Evolutionary conservation across 2,797 vertebrate genomes (phyloP), one percentile per base, ranked within the genome.

Genomic region (Leptodactylus fallax): DNA sequence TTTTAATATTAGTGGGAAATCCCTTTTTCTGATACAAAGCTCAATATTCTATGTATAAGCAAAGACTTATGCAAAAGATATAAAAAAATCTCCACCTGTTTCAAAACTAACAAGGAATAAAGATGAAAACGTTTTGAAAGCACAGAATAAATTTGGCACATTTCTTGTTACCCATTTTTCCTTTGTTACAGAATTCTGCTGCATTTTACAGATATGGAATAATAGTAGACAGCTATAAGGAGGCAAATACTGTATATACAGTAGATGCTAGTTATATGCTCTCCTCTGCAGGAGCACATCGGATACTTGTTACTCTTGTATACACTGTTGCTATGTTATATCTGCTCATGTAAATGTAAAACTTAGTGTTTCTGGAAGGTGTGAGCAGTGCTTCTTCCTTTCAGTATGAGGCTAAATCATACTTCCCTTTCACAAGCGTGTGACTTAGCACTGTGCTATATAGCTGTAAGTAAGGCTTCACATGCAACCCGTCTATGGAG

Each of bases 341-440:
- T 47, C 45, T 23, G 27, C 69, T 55, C 10, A 78, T 23, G 36
- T 55, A 77, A 45, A 74, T 76, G 36, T 60, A 12, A 63, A 58
- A 61, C 25, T 63, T 72, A 9, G 81, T 78, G n/a, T 74, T 4
- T 79, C 36, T 86, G 85, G 85, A 79, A 77, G 79, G 25, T 83
- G 47, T 74, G 63, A 83, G 80, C 85, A 72, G 69, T 90, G 87
- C 91, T 93, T 94, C 85, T 93, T 93, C 91, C 92, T 94, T 93
- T 94, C 91, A 92, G 91, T 91, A 90, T 88, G 86, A 91, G 88
- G 88, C 90, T 90, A 91, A 91, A 87, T 88, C 53, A 1, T 88
- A 94, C 94, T 95, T 95, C 94, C 95, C 86, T 78, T 91, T 94
- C 88, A 77, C 90, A 25, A 76, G 67, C 55, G 49, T 27, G 53